Base-by-base conservation (phyloP, 35 echinoderm and acorn worm species). In the Patiria miniata region DNA sequence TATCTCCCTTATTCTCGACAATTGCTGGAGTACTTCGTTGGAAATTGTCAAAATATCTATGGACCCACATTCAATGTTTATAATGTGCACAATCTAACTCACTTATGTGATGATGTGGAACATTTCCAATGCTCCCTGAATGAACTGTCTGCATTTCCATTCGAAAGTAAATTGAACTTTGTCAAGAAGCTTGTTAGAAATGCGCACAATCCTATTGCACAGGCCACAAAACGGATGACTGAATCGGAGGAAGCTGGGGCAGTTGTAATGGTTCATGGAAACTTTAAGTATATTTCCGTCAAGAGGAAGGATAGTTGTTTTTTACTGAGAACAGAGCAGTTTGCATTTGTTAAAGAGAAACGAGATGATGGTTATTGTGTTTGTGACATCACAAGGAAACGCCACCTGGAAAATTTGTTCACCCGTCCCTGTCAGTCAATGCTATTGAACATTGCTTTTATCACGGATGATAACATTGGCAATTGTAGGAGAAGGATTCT, bases 61-160 rank as follows among this genome's bases (percentile, higher is more conserved):
- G n/a, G n/a, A 68, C n/a, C n/a, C 26, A 68, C 32, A 68, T 68
- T 68, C 61, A 68, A 29, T 28, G n/a, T 33, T 1, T 68, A 68
- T 28, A 68, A 68, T 68, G n/a, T 5, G 61, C 61, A 68, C 32
- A 29, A 8, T 68, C n/a, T 68, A 28, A 22, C 32, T 9, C 61
- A 68, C 32, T 33, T 68, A 22, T 23, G n/a, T 29, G 61, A 68
- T 18, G 61, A 68, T 68, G 61, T 68, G 15, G 61, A 68, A n/a
- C n/a, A 68, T 33, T 23, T 68, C 2, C 61, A 68, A 22, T 68
- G 61, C 61, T 68, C 61, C n/a, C 61, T 5, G 8, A 68, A 68
- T 28, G 61, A 4, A 22, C n/a, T 68, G n/a, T 68, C 61, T 29
- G 61, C 61, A 68, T 68, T 68, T 68, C 61, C 61, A 68, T 68